Evolutionary conservation across 2,113 vertebrate genomes (phyloP).

Genomic region (Mandrillus leucophaeus): DNA sequence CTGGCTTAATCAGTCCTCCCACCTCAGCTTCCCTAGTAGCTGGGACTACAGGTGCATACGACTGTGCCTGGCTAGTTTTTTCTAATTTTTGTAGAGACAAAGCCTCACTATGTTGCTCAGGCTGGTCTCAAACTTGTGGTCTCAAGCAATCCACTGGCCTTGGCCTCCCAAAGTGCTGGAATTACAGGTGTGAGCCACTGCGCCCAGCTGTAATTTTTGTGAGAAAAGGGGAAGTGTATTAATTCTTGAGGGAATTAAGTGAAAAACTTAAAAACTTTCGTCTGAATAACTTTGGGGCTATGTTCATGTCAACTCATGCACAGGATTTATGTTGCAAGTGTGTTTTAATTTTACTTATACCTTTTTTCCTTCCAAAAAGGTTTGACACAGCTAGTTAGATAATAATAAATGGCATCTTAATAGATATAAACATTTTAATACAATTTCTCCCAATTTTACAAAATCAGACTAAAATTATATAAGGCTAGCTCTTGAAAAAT

Average conservation of each 20-base stretch:
- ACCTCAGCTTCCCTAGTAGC: too few species aligned
- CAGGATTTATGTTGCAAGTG: background rate
- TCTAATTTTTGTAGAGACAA: too few species aligned
- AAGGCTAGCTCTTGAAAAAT: background rate
- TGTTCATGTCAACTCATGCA: background rate
- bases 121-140: too few species aligned
- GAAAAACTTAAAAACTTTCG: background rate
- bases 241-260: background rate
- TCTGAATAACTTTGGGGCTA: background rate
- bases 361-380: background rate
- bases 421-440: background rate
- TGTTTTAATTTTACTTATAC: background rate
- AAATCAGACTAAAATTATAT: background rate
- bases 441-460: background rate
- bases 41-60: too few species aligned
- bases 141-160: too few species aligned
- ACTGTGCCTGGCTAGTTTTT: too few species aligned
- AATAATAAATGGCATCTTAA: background rate
- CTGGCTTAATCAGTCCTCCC: too few species aligned
- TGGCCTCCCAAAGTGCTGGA: too few species aligned
- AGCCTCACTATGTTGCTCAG: too few species aligned
- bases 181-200: too few species aligned
- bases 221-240: background rate
- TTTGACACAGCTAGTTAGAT: background rate
- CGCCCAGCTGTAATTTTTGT: background rate